Evolutionary conservation across 2,113 vertebrate species (phyloP).

Genomic region (Sterna hirundo): DNA sequence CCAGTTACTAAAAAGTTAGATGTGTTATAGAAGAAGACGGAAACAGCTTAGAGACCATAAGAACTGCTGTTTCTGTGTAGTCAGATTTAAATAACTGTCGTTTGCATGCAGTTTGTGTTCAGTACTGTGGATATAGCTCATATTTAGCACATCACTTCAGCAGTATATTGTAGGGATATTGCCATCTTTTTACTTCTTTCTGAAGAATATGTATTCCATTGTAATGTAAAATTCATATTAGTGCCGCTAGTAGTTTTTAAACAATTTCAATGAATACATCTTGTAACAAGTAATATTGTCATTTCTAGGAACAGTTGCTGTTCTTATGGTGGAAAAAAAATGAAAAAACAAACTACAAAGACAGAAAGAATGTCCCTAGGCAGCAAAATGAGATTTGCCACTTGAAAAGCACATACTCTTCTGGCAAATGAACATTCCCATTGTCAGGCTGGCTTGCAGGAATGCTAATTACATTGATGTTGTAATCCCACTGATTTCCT

Average conservation of each 20-base stretch:
- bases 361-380: neutral
- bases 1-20: conserved; percentile 1
- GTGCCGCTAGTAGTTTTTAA: conserved; percentile 14
- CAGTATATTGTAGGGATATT: neutral
- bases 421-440: neutral
- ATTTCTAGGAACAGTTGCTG: neutral
- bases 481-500: neutral
- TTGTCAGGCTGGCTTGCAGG: neutral
- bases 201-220: neutral
- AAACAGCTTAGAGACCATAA: neutral
- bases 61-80: neutral
- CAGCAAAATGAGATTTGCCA: conserved; percentile 10
- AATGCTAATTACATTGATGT: neutral
- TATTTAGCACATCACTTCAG: neutral
- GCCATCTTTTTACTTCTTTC: neutral
- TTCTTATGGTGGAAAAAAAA: neutral
- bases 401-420: neutral
- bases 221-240: neutral
- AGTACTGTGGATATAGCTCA: neutral
- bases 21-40: neutral
- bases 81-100: neutral
- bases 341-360: neutral
- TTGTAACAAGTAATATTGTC: neutral
- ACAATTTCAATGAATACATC: neutral
- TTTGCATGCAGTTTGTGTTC: conserved; percentile 12